Conservation (phyloP, 2,113 vertebrate genomes). For the Eupsittula cactorum region DNA sequence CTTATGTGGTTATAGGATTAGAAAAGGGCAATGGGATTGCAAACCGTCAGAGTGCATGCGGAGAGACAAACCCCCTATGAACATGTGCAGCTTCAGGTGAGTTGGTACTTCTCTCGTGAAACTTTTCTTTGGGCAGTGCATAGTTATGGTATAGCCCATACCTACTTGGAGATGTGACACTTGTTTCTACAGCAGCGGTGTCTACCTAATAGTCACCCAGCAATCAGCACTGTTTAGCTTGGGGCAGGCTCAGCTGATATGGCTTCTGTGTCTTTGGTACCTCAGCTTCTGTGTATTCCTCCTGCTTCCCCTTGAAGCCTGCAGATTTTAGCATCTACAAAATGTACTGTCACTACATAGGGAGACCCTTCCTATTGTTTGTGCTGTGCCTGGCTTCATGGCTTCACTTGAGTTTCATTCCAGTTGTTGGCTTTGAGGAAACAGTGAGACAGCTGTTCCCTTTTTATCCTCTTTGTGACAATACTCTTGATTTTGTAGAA, state of each 20-base stretch:
- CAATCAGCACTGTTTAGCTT: not conserved
- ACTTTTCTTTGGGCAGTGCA: not conserved
- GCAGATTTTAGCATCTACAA: not conserved
- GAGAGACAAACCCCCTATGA: not conserved
- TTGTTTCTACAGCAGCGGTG: not conserved
- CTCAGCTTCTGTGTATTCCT: not conserved
- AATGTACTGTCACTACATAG: fast-evolving
- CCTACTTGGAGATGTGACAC: not conserved
- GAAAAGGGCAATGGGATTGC: not conserved
- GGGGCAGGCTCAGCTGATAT: not conserved
- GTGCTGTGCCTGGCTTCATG: not conserved
- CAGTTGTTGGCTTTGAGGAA: not conserved
- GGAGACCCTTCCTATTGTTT: not conserved
- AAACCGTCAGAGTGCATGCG: not conserved
- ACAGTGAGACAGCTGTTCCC: not conserved
- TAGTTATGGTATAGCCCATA: not conserved
- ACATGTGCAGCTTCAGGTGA: not conserved
- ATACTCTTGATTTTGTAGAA: not conserved
- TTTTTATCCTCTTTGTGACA: not conserved
- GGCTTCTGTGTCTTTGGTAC: not conserved
- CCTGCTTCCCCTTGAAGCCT: not conserved
- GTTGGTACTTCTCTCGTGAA: not conserved
- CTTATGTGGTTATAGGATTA: not conserved
- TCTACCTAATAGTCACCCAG: not conserved
- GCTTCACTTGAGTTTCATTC: not conserved